A percentile compares a stretch with the other conserved stretches of the same genome.
phyloP scores from a whole-genome alignment of 2,888 invertebrate genomes.

The Nasonovia ribisnigri region DNA sequence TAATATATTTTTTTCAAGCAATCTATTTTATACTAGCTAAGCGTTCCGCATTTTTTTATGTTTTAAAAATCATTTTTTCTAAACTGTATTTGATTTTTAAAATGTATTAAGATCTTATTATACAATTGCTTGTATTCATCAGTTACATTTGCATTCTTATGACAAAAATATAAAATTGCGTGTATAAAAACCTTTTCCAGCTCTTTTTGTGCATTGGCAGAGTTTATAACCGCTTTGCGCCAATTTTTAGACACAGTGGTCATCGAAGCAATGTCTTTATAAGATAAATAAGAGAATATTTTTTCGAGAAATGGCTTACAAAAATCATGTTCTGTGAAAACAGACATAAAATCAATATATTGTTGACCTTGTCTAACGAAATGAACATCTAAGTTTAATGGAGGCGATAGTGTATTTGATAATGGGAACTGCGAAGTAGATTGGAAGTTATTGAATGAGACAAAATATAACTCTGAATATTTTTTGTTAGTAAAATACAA shows the following conservation, averaged over 20 bases:
- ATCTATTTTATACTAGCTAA: neutral
- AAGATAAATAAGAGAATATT: conserved; percentile 16
- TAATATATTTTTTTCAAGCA: neutral
- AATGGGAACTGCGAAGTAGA: neutral
- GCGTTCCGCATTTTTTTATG: neutral
- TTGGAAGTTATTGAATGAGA: no score
- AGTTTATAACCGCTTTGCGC: neutral
- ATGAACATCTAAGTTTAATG: neutral
- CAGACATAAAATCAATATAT: neutral
- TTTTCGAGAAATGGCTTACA: neutral
- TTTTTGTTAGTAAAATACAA: neutral
- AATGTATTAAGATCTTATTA: conserved; percentile 16
- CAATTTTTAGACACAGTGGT: neutral
- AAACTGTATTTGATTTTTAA: conserved; percentile 9
- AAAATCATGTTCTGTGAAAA: neutral
- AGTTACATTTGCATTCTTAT: neutral
- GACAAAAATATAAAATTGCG: conserved; percentile 21
- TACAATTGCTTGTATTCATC: neutral
- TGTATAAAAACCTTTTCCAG: conserved; percentile 14
- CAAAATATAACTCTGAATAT: neutral
- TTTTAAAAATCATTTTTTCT: neutral
- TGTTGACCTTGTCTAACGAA: neutral
- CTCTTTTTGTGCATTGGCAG: neutral
- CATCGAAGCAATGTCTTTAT: neutral
- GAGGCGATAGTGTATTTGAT: neutral